Conservation (phyloP, 1,140 invertebrate genomes). For the Megalopta genalis region DNA sequence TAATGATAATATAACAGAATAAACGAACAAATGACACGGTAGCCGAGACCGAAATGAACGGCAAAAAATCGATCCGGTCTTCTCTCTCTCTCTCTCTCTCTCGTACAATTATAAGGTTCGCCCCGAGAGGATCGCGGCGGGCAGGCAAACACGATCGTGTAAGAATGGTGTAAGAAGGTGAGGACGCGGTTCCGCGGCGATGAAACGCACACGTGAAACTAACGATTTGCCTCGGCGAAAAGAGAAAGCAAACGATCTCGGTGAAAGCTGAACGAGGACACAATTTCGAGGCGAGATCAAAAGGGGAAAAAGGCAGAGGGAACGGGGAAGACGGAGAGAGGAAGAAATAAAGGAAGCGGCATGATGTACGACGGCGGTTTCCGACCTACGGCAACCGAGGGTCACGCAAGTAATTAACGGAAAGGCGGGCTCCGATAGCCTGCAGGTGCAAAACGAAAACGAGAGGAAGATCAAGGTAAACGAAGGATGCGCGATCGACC, state of each 20-base stretch:
- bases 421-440: conserved; percentile 25
- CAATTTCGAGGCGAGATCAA: background rate
- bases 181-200: background rate
- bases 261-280: conserved; percentile 36
- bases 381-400: conserved; percentile 34
- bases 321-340: background rate
- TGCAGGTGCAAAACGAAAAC: conserved; percentile 27
- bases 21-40: too few relatives aligned
- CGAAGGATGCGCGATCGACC: background rate
- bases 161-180: background rate
- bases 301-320: too few relatives aligned
- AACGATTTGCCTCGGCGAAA: conserved; percentile 6
- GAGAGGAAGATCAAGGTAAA: conserved; percentile 46
- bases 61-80: too few relatives aligned
- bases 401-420: conserved; percentile 26
- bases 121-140: too few relatives aligned
- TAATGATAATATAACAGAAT: too few relatives aligned
- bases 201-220: background rate
- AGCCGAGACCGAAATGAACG: too few relatives aligned
- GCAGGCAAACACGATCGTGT: too few relatives aligned
- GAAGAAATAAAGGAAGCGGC: too few relatives aligned
- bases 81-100: too few relatives aligned
- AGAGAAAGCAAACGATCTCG: conserved; percentile 37
- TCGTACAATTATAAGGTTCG: too few relatives aligned
- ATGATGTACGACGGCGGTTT: conserved; percentile 5